These are phyloP conservation scores for Aramus guarauna DNA, from an alignment of 2,113 vertebrate genomes.

Conservation along the genomic window DNA sequence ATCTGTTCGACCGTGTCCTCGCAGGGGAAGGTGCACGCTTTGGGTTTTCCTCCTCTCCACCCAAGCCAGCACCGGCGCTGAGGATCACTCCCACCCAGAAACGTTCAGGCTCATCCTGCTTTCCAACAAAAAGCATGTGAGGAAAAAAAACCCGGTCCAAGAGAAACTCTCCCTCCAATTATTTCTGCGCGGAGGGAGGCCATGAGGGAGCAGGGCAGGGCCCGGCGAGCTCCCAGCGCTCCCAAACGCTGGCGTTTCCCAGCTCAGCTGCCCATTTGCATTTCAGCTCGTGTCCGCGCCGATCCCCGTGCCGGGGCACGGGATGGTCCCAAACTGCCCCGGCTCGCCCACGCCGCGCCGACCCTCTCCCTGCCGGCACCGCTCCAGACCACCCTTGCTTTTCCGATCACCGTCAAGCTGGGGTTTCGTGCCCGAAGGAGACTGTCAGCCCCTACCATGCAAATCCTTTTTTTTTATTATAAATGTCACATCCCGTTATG, in stretches of 20 bases:
- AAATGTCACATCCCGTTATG: neutral
- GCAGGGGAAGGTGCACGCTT: neutral
- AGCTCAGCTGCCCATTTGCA: neutral
- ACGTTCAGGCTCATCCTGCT: neutral
- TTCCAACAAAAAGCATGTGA: neutral
- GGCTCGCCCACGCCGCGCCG: neutral
- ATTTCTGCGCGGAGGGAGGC: neutral
- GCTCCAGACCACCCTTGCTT: neutral
- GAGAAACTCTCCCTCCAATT: neutral
- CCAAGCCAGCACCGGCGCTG: neutral
- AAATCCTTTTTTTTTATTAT: neutral
- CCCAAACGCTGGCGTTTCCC: neutral
- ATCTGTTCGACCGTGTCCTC: neutral
- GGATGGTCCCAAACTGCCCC: fast-evolving
- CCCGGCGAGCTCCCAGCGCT: neutral
- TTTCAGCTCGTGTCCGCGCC: fast-evolving
- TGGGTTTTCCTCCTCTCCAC: neutral
- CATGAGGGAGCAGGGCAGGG: neutral
- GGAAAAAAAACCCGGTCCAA: neutral
- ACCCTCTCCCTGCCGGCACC: neutral
- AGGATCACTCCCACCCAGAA: neutral
- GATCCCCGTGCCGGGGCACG: fast-evolving
- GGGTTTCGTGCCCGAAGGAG: neutral
- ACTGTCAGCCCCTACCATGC: neutral
- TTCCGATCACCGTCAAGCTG: neutral